Base-by-base conservation (phyloP, 2,113 vertebrate species). In the Odontophorus gujanensis region DNA sequence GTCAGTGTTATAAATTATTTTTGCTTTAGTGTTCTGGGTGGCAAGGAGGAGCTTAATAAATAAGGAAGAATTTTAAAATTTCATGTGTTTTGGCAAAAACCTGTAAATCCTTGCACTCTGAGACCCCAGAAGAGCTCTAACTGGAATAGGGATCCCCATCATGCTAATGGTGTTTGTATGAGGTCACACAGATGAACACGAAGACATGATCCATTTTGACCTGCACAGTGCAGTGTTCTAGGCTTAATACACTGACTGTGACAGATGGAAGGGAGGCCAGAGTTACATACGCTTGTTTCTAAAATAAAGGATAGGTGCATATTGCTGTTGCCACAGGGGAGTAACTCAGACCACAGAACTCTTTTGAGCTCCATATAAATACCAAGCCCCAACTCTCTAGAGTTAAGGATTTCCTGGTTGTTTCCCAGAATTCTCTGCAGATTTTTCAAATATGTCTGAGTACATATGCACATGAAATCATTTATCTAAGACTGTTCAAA, bases 1-100 rank as follows among this genome's bases (percentile, higher is more conserved):
- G 71, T 93, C 91, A 95, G 9, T 63, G 91, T 80, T 80, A 85
- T 90, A 91, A 89, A 92, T 94, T 90, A 94, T 73, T 93, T 81
- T 87, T 63, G 19, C 61, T 91, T 91, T 53, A 58, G 50, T n/a
- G 38, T 79, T 87, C 67, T 85, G 34, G 28, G 63, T 89, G 48
- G 17, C 28, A 89, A 87, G 45, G 20, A 43, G 7, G 11, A 73
- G 17, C 43, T 81, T 32, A 57, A 43, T 58, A 91, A 82, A 89
- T 81, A 92, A 71, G 42, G 15, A 50, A 53, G 19, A 50, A 87
- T 92, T 87, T 8, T 42, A 43, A 72, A 91, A 50, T 68, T 76
- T 21, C 48, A 48, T 53, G 28, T 40, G 7, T 43, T 90, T 84
- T 77, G n/a, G 55, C 6, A 45, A 89, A 94, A 25, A 21, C 0